phyloP scores from a whole-genome alignment of 2,113 vertebrate species.

The Orthonyx spaldingii region DNA sequence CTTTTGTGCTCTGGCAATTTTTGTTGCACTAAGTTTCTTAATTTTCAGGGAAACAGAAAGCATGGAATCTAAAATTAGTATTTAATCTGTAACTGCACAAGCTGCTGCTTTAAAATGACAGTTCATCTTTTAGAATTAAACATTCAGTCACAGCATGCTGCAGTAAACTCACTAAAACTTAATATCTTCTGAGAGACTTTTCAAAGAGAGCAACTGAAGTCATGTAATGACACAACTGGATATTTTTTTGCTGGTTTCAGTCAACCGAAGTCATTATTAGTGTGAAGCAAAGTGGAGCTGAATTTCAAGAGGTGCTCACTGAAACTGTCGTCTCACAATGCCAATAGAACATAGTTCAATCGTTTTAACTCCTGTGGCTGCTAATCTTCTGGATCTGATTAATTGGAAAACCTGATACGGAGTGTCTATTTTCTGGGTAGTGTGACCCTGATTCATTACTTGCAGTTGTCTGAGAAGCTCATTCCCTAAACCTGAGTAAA shows the following conservation, averaged over 20 bases:
- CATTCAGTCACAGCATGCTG: background rate
- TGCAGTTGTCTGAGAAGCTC: background rate
- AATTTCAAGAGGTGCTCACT: slow-evolving; percentile 33
- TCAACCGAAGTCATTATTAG: slow-evolving; percentile 54
- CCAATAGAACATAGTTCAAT: slow-evolving; percentile 1
- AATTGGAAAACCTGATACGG: slow-evolving; percentile 20
- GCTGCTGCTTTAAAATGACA: background rate
- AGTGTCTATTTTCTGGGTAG: background rate
- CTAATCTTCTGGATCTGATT: slow-evolving; percentile 30
- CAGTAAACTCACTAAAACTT: slow-evolving; percentile 22
- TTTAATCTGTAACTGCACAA: background rate
- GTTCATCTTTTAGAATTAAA: slow-evolving; percentile 14
- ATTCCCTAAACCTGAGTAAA: background rate
- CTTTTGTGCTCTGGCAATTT: background rate
- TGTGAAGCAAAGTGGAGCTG: slow-evolving; percentile 36
- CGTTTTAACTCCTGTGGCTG: background rate
- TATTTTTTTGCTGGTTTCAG: slow-evolving; percentile 9
- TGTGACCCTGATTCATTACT: background rate
- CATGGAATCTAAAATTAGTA: background rate
- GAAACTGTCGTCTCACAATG: slow-evolving; percentile 38
- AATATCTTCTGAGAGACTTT: slow-evolving; percentile 13
- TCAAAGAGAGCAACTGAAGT: slow-evolving; percentile 9
- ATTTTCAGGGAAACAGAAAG: background rate
- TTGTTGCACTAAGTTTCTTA: background rate
- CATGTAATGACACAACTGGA: slow-evolving; percentile 50